Evolutionary conservation across 2,113 vertebrate genomes (phyloP).

Genomic region (Andinoacara biseriatus): DNA sequence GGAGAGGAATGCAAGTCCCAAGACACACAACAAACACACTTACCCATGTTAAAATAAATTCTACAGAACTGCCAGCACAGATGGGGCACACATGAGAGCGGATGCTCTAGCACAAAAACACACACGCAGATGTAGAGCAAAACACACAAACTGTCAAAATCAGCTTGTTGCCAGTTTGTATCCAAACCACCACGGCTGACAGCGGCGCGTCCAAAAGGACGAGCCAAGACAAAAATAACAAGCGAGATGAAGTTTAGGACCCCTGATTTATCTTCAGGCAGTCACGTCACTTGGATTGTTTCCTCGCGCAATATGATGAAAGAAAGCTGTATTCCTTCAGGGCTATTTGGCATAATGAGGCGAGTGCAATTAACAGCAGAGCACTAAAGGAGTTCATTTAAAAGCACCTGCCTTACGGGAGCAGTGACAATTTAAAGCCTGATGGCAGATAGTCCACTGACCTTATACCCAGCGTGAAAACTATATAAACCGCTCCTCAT

Average conservation of each 20-base stretch:
- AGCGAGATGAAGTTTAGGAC: neutral
- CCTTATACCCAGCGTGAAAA: neutral
- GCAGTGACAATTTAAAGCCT: neutral
- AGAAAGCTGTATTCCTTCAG: neutral
- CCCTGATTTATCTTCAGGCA: conserved; percentile 6
- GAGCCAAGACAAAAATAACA: neutral
- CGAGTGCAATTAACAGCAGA: conserved; percentile 2
- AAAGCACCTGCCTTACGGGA: neutral
- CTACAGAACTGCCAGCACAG: conserved; percentile 7
- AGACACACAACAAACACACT: conserved; percentile 6
- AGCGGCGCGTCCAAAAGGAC: neutral
- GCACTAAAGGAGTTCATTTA: conserved; percentile 5
- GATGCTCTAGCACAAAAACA: neutral
- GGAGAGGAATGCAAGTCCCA: conserved; percentile 10
- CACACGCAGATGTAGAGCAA: conserved; percentile 5
- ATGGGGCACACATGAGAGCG: neutral
- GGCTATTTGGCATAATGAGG: conserved; percentile 13
- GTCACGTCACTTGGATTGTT: neutral
- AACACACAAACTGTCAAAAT: neutral
- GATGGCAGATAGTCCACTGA: conserved; percentile 11
- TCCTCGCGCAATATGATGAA: conserved; percentile 7
- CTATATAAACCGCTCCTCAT: neutral
- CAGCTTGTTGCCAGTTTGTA: neutral
- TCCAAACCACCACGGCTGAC: neutral
- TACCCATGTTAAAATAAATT: conserved; percentile 8